Conservation (phyloP, 2,888 invertebrate genomes). For the Mesorhabditis belari region DNA sequence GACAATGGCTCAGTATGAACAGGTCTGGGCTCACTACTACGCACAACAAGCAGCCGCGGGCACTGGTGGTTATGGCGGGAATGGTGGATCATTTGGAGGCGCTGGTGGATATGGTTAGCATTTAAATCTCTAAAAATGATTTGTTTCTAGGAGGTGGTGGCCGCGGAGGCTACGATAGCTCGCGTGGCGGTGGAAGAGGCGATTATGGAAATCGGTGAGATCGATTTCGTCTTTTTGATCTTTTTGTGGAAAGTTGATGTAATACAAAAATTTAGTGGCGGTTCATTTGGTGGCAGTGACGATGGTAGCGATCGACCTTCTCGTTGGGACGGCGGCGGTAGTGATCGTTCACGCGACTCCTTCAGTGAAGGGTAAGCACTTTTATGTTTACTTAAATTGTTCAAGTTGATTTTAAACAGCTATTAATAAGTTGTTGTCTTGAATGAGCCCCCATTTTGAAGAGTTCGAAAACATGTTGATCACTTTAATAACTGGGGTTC, state of each 20-base stretch:
- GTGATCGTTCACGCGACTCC: background rate
- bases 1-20: slow-evolving; percentile 16
- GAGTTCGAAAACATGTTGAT: no score
- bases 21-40: slow-evolving; percentile 23
- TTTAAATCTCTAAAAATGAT: background rate
- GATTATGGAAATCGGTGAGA: slow-evolving; percentile 1
- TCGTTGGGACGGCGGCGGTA: slow-evolving; percentile 3
- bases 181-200: slow-evolving; percentile 6
- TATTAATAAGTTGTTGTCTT: no score
- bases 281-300: slow-evolving; percentile 2
- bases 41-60: slow-evolving; percentile 12
- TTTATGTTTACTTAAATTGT: no score
- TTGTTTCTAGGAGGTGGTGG: slow-evolving; percentile 1
- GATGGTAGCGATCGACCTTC: slow-evolving; percentile 5
- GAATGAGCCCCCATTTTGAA: no score
- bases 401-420: no score
- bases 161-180: slow-evolving; percentile 6
- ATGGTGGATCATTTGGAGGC: slow-evolving; percentile 3
- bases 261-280: no score
- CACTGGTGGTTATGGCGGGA: slow-evolving; percentile 7
- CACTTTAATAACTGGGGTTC: no score
- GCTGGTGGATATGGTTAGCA: background rate
- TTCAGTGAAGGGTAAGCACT: slow-evolving; percentile 6
- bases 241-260: no score
- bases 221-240: background rate